A percentile compares a stretch with the other conserved stretches of the same genome.
Conservation (phyloP, 2,113 vertebrate genomes). For the Bothrops jararaca region DNA sequence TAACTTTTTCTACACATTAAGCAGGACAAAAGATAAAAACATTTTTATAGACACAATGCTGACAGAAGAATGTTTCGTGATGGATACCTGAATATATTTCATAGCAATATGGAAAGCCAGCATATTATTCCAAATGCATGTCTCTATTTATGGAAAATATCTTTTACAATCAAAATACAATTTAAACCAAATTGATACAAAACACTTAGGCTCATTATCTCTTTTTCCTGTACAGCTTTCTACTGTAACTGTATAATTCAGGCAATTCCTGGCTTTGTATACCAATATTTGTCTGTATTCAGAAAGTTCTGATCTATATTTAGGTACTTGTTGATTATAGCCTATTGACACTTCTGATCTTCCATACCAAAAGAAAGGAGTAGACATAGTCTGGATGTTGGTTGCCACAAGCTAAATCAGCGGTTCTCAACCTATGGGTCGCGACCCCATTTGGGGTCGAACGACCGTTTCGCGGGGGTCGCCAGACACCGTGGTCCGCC, state of each 20-base stretch:
- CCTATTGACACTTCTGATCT: background rate
- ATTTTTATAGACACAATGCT: background rate
- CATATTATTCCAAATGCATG: background rate
- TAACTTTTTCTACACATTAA: background rate
- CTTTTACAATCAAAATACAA: background rate
- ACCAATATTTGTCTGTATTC: background rate
- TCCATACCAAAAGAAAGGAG: background rate
- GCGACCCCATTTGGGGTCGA: too few species aligned
- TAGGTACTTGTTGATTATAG: background rate
- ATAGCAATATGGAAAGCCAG: background rate
- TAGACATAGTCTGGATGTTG: background rate
- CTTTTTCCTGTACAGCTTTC: background rate
- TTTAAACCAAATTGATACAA: background rate
- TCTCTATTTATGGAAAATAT: background rate
- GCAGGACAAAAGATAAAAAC: background rate
- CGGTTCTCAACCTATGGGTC: too few species aligned
- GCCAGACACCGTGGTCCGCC: too few species aligned
- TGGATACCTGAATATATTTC: background rate
- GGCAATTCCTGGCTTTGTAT: background rate
- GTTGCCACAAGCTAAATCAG: background rate
- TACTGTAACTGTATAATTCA: background rate
- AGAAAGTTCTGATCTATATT: background rate
- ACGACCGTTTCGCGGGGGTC: too few species aligned
- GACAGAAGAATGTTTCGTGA: background rate
- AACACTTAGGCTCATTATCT: background rate